Conservation (phyloP, 2,888 invertebrate species). For the Liopterus haemorrhoidalis region DNA sequence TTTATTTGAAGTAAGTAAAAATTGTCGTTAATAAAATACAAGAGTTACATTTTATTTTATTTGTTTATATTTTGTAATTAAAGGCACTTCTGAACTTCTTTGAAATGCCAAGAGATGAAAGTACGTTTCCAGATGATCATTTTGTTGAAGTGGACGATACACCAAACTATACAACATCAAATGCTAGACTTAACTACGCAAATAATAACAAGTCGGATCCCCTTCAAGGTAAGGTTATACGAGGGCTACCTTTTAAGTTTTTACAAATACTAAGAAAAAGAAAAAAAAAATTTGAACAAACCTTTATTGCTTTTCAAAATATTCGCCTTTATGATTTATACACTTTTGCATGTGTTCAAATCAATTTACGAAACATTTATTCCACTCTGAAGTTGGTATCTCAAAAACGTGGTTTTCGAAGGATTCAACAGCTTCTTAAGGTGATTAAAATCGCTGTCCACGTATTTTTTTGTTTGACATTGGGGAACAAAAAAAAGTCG, state of each 20-base stretch:
- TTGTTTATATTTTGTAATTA: conserved; percentile 44
- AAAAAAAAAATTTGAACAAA: too few relatives aligned
- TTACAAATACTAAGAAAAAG: too few relatives aligned
- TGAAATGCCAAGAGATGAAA: conserved; percentile 82
- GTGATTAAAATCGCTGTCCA: too few relatives aligned
- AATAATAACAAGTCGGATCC: conserved; percentile 70
- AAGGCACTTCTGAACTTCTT: conserved; percentile 78
- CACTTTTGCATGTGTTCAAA: too few relatives aligned
- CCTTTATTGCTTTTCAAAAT: too few relatives aligned
- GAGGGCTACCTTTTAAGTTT: neutral
- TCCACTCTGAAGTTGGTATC: too few relatives aligned
- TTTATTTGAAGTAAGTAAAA: conserved; percentile 50
- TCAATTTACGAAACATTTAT: too few relatives aligned
- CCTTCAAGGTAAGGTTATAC: conserved; percentile 52
- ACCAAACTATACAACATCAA: conserved; percentile 80
- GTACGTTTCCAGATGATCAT: conserved; percentile 74
- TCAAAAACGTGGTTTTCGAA: too few relatives aligned
- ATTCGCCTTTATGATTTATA: too few relatives aligned
- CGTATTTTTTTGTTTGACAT: too few relatives aligned
- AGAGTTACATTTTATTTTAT: conserved; percentile 1
- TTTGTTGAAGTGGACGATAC: conserved; percentile 83
- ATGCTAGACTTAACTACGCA: conserved; percentile 83
- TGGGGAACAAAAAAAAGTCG: too few relatives aligned
- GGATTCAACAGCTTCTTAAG: too few relatives aligned
- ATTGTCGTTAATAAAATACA: neutral